Conservation (phyloP, 2,113 vertebrate species). For the Perca flavescens region DNA sequence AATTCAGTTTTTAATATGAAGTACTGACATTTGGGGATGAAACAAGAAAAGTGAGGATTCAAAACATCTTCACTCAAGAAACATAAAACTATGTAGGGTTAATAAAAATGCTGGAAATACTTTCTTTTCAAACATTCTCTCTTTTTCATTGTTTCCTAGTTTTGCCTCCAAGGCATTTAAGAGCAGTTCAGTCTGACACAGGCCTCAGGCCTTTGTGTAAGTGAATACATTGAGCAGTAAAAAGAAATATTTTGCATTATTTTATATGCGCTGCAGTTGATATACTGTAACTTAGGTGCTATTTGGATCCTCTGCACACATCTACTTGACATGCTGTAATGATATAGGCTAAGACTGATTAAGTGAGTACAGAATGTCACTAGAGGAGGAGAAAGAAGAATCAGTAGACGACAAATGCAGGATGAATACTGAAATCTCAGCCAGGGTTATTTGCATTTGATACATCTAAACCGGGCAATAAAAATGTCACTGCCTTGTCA, state of each 20-base stretch:
- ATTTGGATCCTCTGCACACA: constrained; percentile 51
- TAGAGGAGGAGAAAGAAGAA: constrained; percentile 26
- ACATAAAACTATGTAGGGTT: neutral
- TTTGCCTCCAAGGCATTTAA: neutral
- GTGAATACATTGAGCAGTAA: neutral
- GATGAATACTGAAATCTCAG: constrained; percentile 47
- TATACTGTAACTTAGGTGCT: neutral
- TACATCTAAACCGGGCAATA: constrained; percentile 59
- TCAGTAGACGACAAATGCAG: constrained; percentile 34
- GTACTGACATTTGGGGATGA: neutral
- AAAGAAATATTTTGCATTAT: constrained; percentile 12
- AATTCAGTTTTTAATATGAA: neutral
- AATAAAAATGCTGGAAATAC: neutral
- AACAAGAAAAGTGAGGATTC: neutral
- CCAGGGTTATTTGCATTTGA: constrained; percentile 47
- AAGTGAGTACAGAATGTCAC: constrained; percentile 47
- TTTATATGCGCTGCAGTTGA: neutral
- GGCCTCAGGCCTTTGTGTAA: constrained; percentile 24
- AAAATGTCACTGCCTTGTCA: constrained; percentile 49
- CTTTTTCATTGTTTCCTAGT: neutral
- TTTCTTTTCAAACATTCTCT: neutral
- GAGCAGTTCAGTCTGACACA: constrained; percentile 8
- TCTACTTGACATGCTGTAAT: constrained; percentile 56
- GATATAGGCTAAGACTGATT: constrained; percentile 33
- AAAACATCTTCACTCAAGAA: neutral